phyloP scores from a whole-genome alignment of 2,797 vertebrate species.

The Danio aesculapii region DNA sequence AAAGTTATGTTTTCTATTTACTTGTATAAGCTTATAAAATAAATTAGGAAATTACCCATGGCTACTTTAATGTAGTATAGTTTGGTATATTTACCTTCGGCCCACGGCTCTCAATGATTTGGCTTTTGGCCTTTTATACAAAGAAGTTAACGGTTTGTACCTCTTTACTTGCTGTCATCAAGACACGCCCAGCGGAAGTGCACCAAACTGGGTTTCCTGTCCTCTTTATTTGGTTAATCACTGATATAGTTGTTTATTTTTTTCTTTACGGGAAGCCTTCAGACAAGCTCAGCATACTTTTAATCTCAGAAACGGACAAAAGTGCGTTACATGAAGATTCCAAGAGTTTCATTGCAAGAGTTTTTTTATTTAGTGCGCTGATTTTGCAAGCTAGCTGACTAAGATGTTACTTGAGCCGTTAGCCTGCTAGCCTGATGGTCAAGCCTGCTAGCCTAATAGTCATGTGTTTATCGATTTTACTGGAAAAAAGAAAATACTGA shows the following conservation, averaged over 20 bases:
- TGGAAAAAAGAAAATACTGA: background rate
- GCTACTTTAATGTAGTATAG: too few relatives aligned
- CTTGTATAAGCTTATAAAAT: too few relatives aligned
- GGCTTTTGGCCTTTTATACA: too few relatives aligned
- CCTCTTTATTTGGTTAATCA: conserved; percentile 33
- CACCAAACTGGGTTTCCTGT: conserved; percentile 40
- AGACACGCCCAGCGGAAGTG: conserved; percentile 46
- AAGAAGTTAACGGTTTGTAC: too few relatives aligned
- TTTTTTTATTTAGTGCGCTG: conserved; percentile 37
- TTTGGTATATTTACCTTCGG: too few relatives aligned
- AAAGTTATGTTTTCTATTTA: too few relatives aligned
- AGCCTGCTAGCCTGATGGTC: conserved; percentile 14
- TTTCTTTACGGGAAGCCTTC: conserved; percentile 31
- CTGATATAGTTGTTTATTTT: conserved; percentile 30
- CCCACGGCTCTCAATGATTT: too few relatives aligned
- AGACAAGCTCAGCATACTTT: conserved; percentile 50
- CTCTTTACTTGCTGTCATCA: background rate
- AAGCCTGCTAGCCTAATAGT: conserved; percentile 16
- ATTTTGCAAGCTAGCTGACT: conserved; percentile 47
- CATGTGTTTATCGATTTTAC: conserved; percentile 15
- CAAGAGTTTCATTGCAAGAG: conserved; percentile 36
- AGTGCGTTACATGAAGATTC: conserved; percentile 49
- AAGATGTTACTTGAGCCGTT: conserved; percentile 42
- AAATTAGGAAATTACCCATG: too few relatives aligned
- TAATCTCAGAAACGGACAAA: conserved; percentile 53